Conservation (phyloP, 2,113 vertebrate species). For the Hippocampus zosterae region DNA sequence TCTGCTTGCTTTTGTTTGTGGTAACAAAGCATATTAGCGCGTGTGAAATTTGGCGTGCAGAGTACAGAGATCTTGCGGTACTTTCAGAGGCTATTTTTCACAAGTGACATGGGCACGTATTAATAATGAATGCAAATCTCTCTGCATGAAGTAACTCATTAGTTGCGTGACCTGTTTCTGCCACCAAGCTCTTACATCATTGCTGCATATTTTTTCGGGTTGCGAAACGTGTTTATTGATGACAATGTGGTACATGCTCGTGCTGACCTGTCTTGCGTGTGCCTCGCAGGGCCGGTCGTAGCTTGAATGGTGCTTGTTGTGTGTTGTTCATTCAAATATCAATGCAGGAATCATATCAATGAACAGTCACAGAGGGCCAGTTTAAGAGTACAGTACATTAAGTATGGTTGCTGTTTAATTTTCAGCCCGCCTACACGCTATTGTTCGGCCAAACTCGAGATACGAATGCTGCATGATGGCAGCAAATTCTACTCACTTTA, state of each 20-base stretch:
- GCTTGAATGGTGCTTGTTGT: neutral
- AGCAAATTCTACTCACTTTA: too few relatives aligned
- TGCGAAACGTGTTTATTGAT: neutral
- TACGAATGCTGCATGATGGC: too few relatives aligned
- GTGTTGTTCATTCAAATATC: neutral
- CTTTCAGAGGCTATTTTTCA: neutral
- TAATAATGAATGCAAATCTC: neutral
- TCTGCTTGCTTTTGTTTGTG: neutral
- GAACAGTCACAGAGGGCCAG: neutral
- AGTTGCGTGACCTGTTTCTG: slow-evolving; percentile 1
- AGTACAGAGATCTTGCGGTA: neutral
- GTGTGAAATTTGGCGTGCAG: neutral
- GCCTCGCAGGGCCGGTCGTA: neutral
- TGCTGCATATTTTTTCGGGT: neutral
- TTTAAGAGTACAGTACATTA: neutral
- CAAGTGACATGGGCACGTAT: neutral
- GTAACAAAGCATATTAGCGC: neutral
- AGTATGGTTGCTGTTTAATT: neutral
- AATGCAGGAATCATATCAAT: neutral
- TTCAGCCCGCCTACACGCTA: neutral
- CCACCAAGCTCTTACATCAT: neutral
- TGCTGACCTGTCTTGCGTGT: neutral
- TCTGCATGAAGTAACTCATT: slow-evolving; percentile 1
- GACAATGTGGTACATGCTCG: neutral
- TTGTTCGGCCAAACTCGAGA: too few relatives aligned